Base-by-base conservation (phyloP, 35 echinoderm and acorn worm species). In the Ophioderma brevispina region DNA sequence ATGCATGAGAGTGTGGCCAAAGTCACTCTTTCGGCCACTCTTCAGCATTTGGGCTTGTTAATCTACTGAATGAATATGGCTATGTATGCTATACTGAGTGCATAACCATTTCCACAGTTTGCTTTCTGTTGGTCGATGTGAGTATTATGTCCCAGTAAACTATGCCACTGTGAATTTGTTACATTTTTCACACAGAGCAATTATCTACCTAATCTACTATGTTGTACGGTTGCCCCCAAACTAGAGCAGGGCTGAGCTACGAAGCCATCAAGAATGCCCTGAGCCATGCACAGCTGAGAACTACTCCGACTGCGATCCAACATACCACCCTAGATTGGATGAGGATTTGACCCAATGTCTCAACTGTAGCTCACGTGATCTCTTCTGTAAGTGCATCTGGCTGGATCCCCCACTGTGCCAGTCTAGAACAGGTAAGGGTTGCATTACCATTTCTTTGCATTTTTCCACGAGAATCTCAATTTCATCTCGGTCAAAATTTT, bases 201-300 rank as follows among this genome's bases (percentile, higher is more conserved):
- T n/a, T n/a, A n/a, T n/a, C n/a, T n/a, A n/a, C n/a, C n/a, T 99
- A 55, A 99, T 99, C 41, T 99, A 99, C 80, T 99, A 99, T 63
- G 97, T 94, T 28, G 90, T 99, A 15, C 86, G 97, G 33, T 99
- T 90, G n/a, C n/a, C 43, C 93, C 94, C 1, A 99, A 99, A 39
- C 94, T 95, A 18, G 89, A 89, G 30, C 93, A 99, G 41, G 95
- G 97, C 93, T 46, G 95, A 2, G 32, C 55, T 18, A 93, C 78
- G 87, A 95, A 85, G 82, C 84, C 32, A 89, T 99, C 31, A 79
- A 86, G 33, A 94, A 89, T 38, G 97, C 97, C 31, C 78, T 99
- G 64, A 90, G 79, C 79, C 87, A 50, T 84, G 91, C 39, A 81
- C 88, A 14, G 94, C 87, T 25, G 92, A 82, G 31, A 88, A 86